Evolutionary conservation across 2,113 vertebrate genomes (phyloP).

Genomic region (Sorex fumeus): DNA sequence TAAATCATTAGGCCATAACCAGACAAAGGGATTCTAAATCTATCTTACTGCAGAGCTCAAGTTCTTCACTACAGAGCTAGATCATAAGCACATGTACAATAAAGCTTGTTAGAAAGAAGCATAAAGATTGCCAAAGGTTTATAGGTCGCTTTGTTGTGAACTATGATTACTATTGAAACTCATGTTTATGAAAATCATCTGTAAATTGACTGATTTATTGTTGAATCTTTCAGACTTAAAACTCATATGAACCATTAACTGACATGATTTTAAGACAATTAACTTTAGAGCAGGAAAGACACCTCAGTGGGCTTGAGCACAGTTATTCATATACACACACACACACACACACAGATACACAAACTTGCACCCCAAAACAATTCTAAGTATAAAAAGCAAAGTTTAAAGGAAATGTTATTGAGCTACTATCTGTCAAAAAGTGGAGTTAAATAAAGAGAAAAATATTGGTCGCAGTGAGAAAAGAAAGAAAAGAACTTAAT

Average conservation of each 20-base stretch:
- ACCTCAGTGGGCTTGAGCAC: no score
- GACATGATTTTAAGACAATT: constrained; percentile 58
- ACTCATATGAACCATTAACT: constrained; percentile 78
- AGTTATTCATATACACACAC: no score
- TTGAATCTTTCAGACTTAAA: constrained; percentile 69
- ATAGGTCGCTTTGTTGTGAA: constrained; percentile 27
- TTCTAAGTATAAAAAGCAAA: neutral
- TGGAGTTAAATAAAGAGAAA: constrained; percentile 22
- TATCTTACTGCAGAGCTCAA: neutral
- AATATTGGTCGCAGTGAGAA: neutral
- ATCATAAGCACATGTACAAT: neutral
- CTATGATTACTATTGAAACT: constrained; percentile 74
- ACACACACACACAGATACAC: no score
- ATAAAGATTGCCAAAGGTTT: constrained; percentile 68
- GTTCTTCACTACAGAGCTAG: neutral
- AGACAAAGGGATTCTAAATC: neutral
- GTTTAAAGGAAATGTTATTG: constrained; percentile 52
- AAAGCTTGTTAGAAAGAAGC: constrained; percentile 11
- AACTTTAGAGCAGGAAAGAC: constrained; percentile 61
- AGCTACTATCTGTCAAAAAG: constrained; percentile 56
- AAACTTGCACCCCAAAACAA: no score
- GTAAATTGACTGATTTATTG: constrained; percentile 83
- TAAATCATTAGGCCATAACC: neutral
- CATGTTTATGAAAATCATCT: constrained; percentile 66
- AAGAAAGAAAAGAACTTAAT: neutral